Evolutionary conservation across 2,888 invertebrate genomes (phyloP).

Genomic region (Heteromurus nitidus): DNA sequence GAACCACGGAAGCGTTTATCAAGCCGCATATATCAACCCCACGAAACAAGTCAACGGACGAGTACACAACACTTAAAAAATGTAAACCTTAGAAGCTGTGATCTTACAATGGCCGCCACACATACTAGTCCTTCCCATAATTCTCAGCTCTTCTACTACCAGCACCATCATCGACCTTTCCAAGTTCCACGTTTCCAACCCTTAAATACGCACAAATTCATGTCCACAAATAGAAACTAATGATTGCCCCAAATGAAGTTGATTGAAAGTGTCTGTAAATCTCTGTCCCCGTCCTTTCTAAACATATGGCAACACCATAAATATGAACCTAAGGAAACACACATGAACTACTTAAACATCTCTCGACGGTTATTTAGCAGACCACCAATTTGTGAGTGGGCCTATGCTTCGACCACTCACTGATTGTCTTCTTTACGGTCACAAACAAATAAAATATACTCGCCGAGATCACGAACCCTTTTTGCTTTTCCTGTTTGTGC

Average conservation of each 20-base stretch:
- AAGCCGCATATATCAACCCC: conserved; percentile 66
- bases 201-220: background rate
- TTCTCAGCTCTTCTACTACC: background rate
- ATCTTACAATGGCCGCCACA: too few species aligned
- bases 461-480: background rate
- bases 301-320: too few species aligned
- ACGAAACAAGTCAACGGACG: conserved; percentile 64
- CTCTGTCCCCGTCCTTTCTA: background rate
- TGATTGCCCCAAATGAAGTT: conserved; percentile 14
- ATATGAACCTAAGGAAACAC: too few species aligned
- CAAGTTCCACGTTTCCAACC: background rate
- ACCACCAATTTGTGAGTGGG: too few species aligned
- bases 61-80: background rate
- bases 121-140: background rate
- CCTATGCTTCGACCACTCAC: background rate
- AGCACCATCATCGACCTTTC: background rate
- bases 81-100: background rate
- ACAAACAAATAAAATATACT: too few species aligned
- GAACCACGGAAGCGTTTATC: conserved; percentile 67
- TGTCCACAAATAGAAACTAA: background rate
- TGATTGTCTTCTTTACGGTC: too few species aligned
- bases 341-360: too few species aligned
- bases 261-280: conserved; percentile 13
- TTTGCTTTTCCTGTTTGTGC: background rate
- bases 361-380: too few species aligned